Evolutionary conservation across 1,140 invertebrate species (phyloP).

Genomic region (Apis dorsata): DNA sequence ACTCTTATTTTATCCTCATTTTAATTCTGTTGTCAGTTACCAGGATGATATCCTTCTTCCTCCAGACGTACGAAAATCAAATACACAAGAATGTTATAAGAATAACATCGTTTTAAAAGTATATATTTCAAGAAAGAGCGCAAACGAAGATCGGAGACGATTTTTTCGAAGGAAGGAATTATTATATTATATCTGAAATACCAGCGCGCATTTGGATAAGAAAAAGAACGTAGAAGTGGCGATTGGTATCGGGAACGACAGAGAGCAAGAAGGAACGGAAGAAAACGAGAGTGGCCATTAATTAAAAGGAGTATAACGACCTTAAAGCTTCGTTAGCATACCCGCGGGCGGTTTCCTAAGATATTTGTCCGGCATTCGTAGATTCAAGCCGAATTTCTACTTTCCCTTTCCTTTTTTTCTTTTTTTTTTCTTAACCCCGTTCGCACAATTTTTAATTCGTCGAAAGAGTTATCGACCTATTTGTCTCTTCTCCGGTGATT

Average conservation of each 20-base stretch:
- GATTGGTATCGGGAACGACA: conserved; percentile 37
- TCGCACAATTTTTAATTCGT: conserved; percentile 41
- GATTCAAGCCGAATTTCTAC: conserved; percentile 25
- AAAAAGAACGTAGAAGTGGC: conserved; percentile 4
- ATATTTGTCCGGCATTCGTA: conserved; percentile 38
- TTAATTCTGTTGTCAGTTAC: too few species aligned
- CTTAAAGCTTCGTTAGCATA: conserved; percentile 59
- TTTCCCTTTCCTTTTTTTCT: not conserved
- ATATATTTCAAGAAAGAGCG: too few species aligned
- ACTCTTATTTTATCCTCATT: too few species aligned
- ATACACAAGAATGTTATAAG: too few species aligned
- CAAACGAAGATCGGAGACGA: too few species aligned
- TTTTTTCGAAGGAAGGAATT: too few species aligned
- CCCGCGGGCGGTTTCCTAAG: conserved; percentile 57
- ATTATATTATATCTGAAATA: not conserved
- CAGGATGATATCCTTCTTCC: too few species aligned
- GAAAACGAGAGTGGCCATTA: conserved; percentile 62
- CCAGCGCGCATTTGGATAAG: not conserved
- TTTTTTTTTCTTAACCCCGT: not conserved
- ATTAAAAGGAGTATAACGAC: conserved; percentile 66
- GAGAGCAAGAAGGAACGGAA: conserved; percentile 61
- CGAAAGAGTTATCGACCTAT: conserved; percentile 35
- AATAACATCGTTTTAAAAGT: too few species aligned
- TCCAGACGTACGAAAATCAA: too few species aligned
- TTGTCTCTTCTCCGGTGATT: not conserved